Conservation (phyloP, 2,888 invertebrate species). For the Tinea semifulvella region DNA sequence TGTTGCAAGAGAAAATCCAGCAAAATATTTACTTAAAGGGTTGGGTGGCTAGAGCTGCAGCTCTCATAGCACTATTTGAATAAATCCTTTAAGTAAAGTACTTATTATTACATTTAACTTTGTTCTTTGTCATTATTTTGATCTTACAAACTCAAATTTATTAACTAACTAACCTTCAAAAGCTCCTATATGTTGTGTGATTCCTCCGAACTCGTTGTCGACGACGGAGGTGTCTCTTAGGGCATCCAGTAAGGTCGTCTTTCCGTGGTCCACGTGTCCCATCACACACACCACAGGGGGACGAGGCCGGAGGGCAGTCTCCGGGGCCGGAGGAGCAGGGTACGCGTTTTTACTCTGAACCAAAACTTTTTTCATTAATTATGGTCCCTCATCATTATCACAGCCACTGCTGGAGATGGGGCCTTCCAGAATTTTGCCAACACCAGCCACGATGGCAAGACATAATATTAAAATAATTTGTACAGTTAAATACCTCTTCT, state of each 20-base stretch:
- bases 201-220: conserved; percentile 95
- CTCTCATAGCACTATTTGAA: no score
- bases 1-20: no score
- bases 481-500: not conserved
- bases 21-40: no score
- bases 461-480: not conserved
- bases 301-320: conserved; percentile 72
- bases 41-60: no score
- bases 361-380: not conserved
- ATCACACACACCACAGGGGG: conserved; percentile 97
- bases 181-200: conserved; percentile 99
- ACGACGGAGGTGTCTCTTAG: conserved; percentile 87
- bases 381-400: no score
- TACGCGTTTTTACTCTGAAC: conserved; percentile 59
- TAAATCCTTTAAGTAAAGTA: no score
- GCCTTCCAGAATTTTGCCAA: no score
- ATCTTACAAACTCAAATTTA: no score
- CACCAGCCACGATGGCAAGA: no score
- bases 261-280: conserved; percentile 99
- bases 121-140: no score
- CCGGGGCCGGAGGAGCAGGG: conserved; percentile 71
- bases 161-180: conserved; percentile 80
- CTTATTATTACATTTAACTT: no score
- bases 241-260: conserved; percentile 94
- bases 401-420: no score